Evolutionary conservation across 2,797 vertebrate species (phyloP).

Genomic region (Mus spretus): DNA sequence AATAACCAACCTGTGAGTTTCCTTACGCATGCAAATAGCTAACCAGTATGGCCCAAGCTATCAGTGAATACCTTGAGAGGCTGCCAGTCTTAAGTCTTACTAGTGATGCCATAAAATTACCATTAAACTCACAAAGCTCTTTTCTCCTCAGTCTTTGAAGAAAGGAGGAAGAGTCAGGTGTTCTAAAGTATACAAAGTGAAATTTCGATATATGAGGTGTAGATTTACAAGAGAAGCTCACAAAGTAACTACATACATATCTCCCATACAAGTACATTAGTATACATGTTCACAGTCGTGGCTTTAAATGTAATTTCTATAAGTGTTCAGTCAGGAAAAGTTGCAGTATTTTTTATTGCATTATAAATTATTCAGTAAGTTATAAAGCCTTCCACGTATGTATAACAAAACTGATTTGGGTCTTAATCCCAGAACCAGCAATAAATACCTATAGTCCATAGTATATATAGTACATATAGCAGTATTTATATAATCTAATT

Average conservation of each 20-base stretch:
- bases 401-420: slow-evolving; percentile 18
- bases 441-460: neutral
- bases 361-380: slow-evolving; percentile 26
- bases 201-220: neutral
- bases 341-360: neutral
- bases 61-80: neutral
- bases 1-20: slow-evolving; percentile 40
- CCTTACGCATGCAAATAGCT: slow-evolving; percentile 38
- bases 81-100: neutral
- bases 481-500: neutral
- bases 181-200: slow-evolving; percentile 26
- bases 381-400: slow-evolving; percentile 39
- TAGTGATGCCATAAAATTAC: neutral
- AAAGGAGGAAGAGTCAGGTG: neutral
- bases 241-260: neutral
- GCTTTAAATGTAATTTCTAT: slow-evolving; percentile 5
- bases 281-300: neutral
- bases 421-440: neutral
- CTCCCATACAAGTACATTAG: neutral
- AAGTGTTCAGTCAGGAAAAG: slow-evolving; percentile 4
- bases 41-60: neutral
- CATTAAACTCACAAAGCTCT: slow-evolving; percentile 6
- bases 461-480: neutral
- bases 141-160: neutral
- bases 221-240: slow-evolving; percentile 43